These are phyloP conservation scores for Dynastes tityus DNA, from an alignment of 2,888 invertebrate genomes.

Conservation along the genomic window DNA sequence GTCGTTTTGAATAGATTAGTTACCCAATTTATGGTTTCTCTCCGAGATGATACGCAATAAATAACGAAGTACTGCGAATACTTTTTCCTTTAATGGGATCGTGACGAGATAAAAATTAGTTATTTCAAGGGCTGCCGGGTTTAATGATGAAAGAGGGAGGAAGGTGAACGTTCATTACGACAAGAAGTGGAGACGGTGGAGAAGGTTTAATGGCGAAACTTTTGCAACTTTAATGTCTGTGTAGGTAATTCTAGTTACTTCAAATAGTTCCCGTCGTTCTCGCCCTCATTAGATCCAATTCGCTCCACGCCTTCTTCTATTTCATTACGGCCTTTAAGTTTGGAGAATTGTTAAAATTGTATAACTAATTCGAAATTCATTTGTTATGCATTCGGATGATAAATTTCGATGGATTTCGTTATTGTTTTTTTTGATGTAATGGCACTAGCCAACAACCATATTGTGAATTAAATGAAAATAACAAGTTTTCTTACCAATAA, in stretches of 20 bases:
- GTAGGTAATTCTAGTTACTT: slow-evolving; percentile 32
- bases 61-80: slow-evolving; percentile 8
- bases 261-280: slow-evolving; percentile 16
- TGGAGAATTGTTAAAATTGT: background rate
- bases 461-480: no score
- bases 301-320: background rate
- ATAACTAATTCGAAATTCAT: background rate
- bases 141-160: background rate
- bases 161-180: slow-evolving; percentile 26
- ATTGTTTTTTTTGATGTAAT: no score
- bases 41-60: background rate
- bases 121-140: slow-evolving; percentile 11
- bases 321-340: slow-evolving; percentile 1
- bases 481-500: no score
- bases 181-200: slow-evolving; percentile 2
- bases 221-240: slow-evolving; percentile 24
- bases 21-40: slow-evolving; percentile 5
- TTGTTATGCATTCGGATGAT: background rate
- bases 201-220: slow-evolving; percentile 32
- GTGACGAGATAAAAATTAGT: slow-evolving; percentile 25
- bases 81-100: slow-evolving; percentile 16
- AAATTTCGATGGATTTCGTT: background rate
- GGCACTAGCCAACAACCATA: no score
- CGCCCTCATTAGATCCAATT: slow-evolving; percentile 23
- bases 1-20: slow-evolving; percentile 22